These are phyloP conservation scores for Leptinotarsa tumamoca DNA, from an alignment of 2,888 invertebrate genomes.

Conservation along the genomic window DNA sequence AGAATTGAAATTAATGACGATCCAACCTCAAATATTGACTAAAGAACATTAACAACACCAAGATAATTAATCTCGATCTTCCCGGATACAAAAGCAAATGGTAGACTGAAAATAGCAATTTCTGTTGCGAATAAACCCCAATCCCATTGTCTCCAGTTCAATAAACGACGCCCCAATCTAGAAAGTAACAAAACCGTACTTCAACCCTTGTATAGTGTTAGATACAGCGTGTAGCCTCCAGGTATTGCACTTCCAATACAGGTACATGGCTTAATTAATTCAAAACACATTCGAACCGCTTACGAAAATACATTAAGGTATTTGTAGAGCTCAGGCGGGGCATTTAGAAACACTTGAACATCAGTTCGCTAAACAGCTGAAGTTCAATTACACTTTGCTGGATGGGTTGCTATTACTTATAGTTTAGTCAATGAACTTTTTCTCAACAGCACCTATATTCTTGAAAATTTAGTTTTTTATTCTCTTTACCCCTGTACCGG, in stretches of 20 bases:
- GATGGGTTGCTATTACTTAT: too few species aligned
- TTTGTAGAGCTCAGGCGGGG: neutral
- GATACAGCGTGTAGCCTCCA: neutral
- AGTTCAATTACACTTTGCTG: neutral
- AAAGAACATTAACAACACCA: too few species aligned
- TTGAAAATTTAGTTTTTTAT: too few species aligned
- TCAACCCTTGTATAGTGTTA: neutral
- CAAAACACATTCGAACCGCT: constrained; percentile 2
- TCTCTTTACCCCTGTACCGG: too few species aligned
- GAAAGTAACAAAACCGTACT: neutral
- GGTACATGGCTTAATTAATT: neutral
- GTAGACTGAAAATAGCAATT: neutral
- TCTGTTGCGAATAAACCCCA: neutral
- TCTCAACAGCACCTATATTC: too few species aligned
- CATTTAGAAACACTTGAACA: neutral
- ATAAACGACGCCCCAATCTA: neutral
- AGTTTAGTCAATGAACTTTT: too few species aligned
- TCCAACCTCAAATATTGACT: too few species aligned
- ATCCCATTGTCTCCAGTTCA: neutral
- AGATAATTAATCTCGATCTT: too few species aligned
- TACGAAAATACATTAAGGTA: neutral
- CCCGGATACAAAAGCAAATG: neutral
- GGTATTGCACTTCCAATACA: neutral
- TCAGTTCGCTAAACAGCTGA: neutral
- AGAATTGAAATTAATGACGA: too few species aligned